phyloP scores from a whole-genome alignment of 2,888 invertebrate genomes.

The Epinotia demarniana region DNA sequence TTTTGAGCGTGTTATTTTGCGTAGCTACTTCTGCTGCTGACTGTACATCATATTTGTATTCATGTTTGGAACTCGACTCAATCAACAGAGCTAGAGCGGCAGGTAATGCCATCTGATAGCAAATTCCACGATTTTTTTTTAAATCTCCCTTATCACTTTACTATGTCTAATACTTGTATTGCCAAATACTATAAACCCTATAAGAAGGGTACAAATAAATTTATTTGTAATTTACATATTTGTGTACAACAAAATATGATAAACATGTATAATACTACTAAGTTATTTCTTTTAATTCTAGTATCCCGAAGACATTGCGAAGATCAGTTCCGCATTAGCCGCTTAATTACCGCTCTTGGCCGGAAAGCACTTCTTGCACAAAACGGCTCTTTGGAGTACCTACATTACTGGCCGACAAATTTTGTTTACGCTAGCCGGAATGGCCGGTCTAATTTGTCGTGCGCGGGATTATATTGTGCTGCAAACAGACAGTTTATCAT shows the following conservation, averaged over 20 bases:
- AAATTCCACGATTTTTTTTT: not conserved
- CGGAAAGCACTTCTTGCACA: conserved; percentile 10
- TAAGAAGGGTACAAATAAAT: no score
- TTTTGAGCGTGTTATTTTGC: no score
- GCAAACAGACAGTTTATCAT: conserved; percentile 52
- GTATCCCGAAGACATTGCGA: not conserved
- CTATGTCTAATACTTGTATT: no score
- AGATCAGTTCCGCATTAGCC: conserved; percentile 1
- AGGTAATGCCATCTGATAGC: not conserved
- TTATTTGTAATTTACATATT: no score
- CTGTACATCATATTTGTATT: not conserved
- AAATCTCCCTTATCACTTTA: no score
- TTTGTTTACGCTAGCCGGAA: conserved; percentile 54
- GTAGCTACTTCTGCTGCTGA: not conserved
- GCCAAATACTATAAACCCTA: no score
- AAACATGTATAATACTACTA: no score
- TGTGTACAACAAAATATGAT: no score
- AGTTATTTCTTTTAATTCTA: no score
- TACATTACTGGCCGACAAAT: conserved; percentile 54
- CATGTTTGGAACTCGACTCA: not conserved
- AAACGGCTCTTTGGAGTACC: conserved; percentile 37
- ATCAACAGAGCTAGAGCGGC: not conserved
- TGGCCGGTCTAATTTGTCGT: conserved; percentile 54
- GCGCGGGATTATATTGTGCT: conserved; percentile 52
- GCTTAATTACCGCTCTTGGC: not conserved